Evolutionary conservation across 2,113 vertebrate genomes (phyloP).

Genomic region (Falco punctatus): DNA sequence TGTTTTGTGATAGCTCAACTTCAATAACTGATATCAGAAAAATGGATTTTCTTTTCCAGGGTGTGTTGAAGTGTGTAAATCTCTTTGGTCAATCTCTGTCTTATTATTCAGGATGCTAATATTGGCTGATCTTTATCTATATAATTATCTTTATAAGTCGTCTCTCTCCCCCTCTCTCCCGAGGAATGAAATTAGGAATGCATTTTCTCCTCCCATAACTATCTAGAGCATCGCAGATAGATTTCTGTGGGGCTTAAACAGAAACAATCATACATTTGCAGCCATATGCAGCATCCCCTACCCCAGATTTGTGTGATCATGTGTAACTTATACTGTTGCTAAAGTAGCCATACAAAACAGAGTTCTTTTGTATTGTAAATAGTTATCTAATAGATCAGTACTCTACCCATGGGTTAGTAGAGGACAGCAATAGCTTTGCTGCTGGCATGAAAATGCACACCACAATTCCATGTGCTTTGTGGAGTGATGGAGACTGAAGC

Average conservation of each 20-base stretch:
- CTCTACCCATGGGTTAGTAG: neutral
- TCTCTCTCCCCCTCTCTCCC: neutral
- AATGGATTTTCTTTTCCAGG: neutral
- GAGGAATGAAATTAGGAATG: neutral
- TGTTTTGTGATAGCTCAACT: neutral
- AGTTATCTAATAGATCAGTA: neutral
- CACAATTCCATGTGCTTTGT: neutral
- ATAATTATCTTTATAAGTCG: neutral
- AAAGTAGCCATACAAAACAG: neutral
- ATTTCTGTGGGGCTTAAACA: neutral
- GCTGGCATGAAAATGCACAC: neutral
- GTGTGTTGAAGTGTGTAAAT: neutral
- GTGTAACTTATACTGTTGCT: neutral
- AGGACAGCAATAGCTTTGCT: neutral
- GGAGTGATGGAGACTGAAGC: neutral
- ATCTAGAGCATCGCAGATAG: neutral
- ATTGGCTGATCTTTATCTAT: neutral
- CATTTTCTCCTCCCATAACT: neutral
- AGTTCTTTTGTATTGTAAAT: neutral
- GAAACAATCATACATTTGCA: neutral
- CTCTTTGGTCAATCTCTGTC: neutral
- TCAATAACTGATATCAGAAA: neutral
- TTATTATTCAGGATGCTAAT: constrained; percentile 11
- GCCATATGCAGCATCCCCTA: neutral
- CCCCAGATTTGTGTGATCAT: neutral